Evolutionary conservation across 2,888 invertebrate genomes (phyloP).

Genomic region (Chirona hameri): DNA sequence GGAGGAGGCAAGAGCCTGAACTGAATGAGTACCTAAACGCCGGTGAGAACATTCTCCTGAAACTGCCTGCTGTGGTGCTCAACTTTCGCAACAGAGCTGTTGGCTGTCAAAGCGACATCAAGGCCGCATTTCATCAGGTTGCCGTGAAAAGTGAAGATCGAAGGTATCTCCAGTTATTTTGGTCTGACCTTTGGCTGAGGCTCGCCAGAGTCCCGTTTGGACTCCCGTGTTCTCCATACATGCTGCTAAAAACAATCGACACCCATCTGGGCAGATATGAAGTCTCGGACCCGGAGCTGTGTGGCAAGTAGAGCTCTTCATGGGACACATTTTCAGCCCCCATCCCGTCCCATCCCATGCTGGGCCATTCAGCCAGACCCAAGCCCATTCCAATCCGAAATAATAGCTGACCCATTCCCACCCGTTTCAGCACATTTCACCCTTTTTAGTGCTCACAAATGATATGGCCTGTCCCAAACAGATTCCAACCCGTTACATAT

Average conservation of each 20-base stretch:
- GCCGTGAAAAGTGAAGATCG: not conserved
- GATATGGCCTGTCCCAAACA: too few species aligned
- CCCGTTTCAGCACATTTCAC: too few species aligned
- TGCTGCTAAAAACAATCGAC: not conserved
- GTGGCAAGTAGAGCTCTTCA: too few species aligned
- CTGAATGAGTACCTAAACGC: not conserved
- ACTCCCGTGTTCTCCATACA: not conserved
- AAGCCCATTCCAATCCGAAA: too few species aligned
- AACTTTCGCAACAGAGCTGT: not conserved
- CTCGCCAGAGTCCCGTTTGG: not conserved
- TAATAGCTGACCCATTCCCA: too few species aligned
- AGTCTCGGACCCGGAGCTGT: not conserved
- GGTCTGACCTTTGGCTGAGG: not conserved
- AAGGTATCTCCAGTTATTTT: not conserved
- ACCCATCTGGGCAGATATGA: not conserved
- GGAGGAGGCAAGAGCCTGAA: not conserved
- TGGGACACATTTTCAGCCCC: too few species aligned
- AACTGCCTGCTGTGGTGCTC: not conserved
- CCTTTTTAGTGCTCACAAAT: too few species aligned
- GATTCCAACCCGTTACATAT: too few species aligned
- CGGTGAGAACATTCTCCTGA: not conserved
- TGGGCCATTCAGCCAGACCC: too few species aligned
- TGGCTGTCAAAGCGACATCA: not conserved
- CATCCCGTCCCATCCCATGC: too few species aligned
- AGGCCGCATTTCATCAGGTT: not conserved